Evolutionary conservation across 2,888 invertebrate species (phyloP).

Genomic region (Mycalesis mineus): DNA sequence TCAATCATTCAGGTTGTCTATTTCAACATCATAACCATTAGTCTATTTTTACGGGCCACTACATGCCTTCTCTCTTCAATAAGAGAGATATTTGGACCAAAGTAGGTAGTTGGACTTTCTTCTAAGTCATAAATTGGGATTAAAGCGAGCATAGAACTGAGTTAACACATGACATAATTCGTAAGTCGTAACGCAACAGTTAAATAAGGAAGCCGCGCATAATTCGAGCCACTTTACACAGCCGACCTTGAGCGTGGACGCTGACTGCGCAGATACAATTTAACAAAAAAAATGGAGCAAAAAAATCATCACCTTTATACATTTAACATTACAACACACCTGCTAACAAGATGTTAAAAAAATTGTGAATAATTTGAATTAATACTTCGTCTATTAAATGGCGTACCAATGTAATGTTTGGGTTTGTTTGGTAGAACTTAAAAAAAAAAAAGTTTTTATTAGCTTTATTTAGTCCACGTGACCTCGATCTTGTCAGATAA

Average conservation of each 20-base stretch:
- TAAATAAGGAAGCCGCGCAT: slow-evolving; percentile 32
- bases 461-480: neutral
- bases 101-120: too few relatives aligned
- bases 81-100: too few relatives aligned
- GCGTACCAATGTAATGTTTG: neutral
- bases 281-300: slow-evolving; percentile 12
- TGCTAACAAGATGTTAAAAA: neutral
- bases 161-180: slow-evolving; percentile 17
- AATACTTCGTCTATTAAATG: neutral
- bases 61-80: too few relatives aligned
- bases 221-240: slow-evolving; percentile 26
- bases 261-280: slow-evolving; percentile 35
- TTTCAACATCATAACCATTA: too few relatives aligned
- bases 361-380: neutral
- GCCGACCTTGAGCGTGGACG: slow-evolving; percentile 41
- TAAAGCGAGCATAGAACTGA: neutral
- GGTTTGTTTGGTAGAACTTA: neutral
- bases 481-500: slow-evolving; percentile 9
- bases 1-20: too few relatives aligned
- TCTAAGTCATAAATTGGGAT: neutral
- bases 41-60: too few relatives aligned
- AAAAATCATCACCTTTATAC: slow-evolving; percentile 1
- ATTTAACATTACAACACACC: neutral
- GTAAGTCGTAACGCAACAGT: slow-evolving; percentile 24
- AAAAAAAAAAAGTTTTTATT: neutral